These are phyloP conservation scores for Ceyx erithaca DNA, from an alignment of 2,797 vertebrate species.

Conservation along the genomic window DNA sequence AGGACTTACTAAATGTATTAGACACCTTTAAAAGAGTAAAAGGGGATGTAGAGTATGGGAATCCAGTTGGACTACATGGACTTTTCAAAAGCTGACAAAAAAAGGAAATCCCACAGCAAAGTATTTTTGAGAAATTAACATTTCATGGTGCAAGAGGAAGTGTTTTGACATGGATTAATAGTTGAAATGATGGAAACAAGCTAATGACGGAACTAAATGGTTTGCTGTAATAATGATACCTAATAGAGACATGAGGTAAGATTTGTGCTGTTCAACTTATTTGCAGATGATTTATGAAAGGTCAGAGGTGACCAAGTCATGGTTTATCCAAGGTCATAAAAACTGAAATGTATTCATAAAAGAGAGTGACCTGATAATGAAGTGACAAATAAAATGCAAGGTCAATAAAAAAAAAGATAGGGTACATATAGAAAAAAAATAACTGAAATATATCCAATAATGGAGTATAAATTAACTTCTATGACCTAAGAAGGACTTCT, in stretches of 20 bases:
- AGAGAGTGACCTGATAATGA: neutral
- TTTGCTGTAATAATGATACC: neutral
- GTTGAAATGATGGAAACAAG: neutral
- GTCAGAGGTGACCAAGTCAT: neutral
- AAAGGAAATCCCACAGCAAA: neutral
- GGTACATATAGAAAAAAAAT: neutral
- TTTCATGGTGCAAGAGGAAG: neutral
- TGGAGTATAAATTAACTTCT: neutral
- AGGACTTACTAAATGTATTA: neutral
- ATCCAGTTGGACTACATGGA: accelerated
- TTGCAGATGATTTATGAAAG: neutral
- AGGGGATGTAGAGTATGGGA: neutral
- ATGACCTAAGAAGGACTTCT: neutral
- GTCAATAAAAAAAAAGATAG: neutral
- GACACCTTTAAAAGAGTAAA: neutral
- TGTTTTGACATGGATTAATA: neutral
- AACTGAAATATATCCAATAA: neutral
- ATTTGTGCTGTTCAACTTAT: neutral
- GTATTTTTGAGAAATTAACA: neutral
- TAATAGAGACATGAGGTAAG: neutral
- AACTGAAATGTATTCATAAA: neutral
- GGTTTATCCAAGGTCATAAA: neutral
- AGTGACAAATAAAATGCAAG: neutral
- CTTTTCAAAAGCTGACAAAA: neutral
- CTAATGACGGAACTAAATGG: neutral